Evolutionary conservation across 2,797 vertebrate genomes (phyloP), one percentile per base, ranked within the genome.

Genomic region (Macrochelys suwanniensis): DNA sequence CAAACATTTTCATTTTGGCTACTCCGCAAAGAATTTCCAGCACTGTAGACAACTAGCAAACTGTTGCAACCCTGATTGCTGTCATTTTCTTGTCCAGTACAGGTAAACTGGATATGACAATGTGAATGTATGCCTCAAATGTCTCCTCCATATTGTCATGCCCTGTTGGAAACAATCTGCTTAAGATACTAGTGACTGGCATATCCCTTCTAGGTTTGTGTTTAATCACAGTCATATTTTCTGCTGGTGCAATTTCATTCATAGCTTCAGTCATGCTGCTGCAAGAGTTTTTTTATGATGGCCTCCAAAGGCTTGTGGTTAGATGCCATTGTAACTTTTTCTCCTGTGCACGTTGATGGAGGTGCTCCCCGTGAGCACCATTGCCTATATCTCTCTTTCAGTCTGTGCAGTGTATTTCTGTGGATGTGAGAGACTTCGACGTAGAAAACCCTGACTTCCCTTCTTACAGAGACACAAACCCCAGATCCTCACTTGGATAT

Each of bases 181-280:
- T 49, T 0, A 0, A 88, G 82, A 42, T 6, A 3, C 23, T 0
- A 0, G n/a, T 0, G 2, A 2, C 37, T 28, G 7, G 15, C 13
- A 28, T 56, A 57, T 56, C 53, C 37, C 53, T 6, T 26, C 53
- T 68, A 68, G 17, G 61, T n/a, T 68, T 68, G 17, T n/a, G 61
- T n/a, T 68, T 68, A 68, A 37, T 68, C n/a, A 61, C 15, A 68
- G 21, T 56, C n/a, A n/a, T 56, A 13, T 77, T 49, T 49, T 77
- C 45, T 56, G 79, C 25, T 15, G 3, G 6, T 31, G n/a, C n/a
- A 42, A 10, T 42, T 54, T 80, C n/a, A 33, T 80, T 17, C 19
- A 26, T 26, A 17, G n/a, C n/a, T 80, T 56, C 1, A 6, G 53
- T 56, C 16, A 51, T 54, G 15, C 79, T 56, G 9, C n/a, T 56